Base-by-base conservation (phyloP, 2,113 vertebrate genomes). In the Calypte anna region DNA sequence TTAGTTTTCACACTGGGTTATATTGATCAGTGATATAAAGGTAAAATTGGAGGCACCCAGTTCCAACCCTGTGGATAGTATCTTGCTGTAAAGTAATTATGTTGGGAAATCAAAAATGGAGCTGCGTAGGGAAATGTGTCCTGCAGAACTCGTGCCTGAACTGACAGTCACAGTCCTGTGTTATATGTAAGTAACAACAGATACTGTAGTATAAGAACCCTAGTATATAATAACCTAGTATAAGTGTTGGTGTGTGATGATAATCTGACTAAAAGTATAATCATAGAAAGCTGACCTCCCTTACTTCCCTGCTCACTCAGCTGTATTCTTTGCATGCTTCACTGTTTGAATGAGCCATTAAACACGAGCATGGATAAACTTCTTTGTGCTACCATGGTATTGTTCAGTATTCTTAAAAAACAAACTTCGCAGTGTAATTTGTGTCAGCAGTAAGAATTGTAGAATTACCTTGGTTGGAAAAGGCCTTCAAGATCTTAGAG, bases 91-190 rank as follows among this genome's bases (percentile, higher is more conserved):
- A 80, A 40, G 30, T 55, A 57, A 3, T 68, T 46, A 3, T 22
- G 4, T 25, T 86, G 43, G 7, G 24, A 8, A 3, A 36, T 6
- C 24, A 8, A 3, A 36, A 51, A 27, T 12, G 28, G 62, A 59
- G 24, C 36, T 66, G 5, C 6, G 2, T 7, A 4, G 11, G 18
- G 21, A 53, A 53, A 16, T 8, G 16, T 43, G 30, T 58, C 33
- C 43, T 43, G 4, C 43, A 57, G 73, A 63, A 7, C 9, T 58
- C 2, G 0, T 59, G 21, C 21, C 6, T 54, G 24, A n/a, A 44
- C 57, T 82, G 44, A 8, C 11, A 38, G 24, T 43, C 15, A 7
- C 55, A 0, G 0, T 28, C 27, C 22, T 23, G 17, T 17, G 4
- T 74, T 55, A 5, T 3, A 5, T 7, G 14, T 57, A 19, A 82